Evolutionary conservation across 37 sponge, comb jelly and placozoan species (phyloP).

Genomic region (Petrosia ficiformis): DNA sequence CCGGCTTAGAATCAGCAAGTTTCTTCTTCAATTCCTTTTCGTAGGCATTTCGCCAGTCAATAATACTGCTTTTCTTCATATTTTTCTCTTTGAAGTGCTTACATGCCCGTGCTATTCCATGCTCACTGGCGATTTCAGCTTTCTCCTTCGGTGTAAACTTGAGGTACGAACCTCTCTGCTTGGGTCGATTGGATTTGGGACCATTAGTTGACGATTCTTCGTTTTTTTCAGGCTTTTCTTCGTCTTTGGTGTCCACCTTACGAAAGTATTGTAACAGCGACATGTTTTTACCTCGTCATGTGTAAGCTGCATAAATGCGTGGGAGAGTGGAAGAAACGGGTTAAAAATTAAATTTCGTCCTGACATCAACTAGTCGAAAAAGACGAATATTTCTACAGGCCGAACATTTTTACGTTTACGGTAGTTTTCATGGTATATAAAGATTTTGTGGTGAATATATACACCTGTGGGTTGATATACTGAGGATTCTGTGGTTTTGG

Average conservation of each 20-base stretch:
- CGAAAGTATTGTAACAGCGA: background rate
- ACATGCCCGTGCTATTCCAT: background rate
- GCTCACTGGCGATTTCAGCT: conserved; percentile 32
- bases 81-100: background rate
- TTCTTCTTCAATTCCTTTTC: background rate
- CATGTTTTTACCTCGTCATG: too few relatives aligned
- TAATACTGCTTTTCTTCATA: background rate
- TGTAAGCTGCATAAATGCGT: background rate
- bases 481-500: too few relatives aligned
- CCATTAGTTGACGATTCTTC: background rate
- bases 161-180: conserved; percentile 26
- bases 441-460: too few relatives aligned
- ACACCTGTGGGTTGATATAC: too few relatives aligned
- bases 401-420: background rate
- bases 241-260: background rate
- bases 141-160: conserved; percentile 40
- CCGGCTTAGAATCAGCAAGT: background rate
- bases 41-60: conserved; percentile 2
- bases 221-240: background rate
- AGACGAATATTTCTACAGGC: background rate
- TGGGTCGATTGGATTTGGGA: background rate
- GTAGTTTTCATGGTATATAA: background rate
- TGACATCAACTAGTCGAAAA: background rate
- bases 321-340: background rate
- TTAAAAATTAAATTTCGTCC: background rate